A percentile compares a stretch with the other conserved stretches of the same genome.
Evolutionary conservation across 2,888 invertebrate species (phyloP).

Genomic region (Tenthredo mesomela): DNA sequence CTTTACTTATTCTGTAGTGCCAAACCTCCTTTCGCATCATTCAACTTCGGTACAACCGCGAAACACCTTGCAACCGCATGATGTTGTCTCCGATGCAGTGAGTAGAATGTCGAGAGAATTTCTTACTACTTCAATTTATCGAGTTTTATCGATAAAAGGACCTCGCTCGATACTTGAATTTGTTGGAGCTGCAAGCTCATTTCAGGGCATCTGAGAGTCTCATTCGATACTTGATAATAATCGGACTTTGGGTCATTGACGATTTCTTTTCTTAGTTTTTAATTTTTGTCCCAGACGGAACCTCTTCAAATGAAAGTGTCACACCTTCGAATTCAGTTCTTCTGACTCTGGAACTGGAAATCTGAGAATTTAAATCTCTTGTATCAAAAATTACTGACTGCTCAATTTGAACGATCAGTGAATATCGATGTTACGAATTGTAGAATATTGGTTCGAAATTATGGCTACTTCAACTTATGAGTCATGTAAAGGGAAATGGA

Average conservation of each 20-base stretch:
- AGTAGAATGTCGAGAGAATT: slow-evolving; percentile 67
- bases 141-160: neutral
- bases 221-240: neutral
- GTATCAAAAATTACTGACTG: no score
- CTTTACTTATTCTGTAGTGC: neutral
- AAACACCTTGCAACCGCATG: slow-evolving; percentile 65
- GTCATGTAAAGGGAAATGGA: neutral
- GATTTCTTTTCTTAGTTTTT: neutral
- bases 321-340: neutral
- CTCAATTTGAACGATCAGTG: no score
- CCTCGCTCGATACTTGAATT: neutral
- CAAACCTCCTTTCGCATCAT: neutral
- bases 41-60: slow-evolving; percentile 17
- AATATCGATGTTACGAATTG: neutral
- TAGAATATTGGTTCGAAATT: neutral
- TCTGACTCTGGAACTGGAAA: neutral
- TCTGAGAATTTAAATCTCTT: no score
- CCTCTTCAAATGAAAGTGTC: neutral
- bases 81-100: slow-evolving; percentile 71
- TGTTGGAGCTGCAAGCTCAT: neutral
- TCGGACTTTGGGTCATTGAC: neutral
- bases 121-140: slow-evolving; percentile 23
- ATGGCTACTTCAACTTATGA: neutral
- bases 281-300: neutral
- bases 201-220: neutral